Conservation (phyloP, 2,888 invertebrate species). For the Parnassius apollo region DNA sequence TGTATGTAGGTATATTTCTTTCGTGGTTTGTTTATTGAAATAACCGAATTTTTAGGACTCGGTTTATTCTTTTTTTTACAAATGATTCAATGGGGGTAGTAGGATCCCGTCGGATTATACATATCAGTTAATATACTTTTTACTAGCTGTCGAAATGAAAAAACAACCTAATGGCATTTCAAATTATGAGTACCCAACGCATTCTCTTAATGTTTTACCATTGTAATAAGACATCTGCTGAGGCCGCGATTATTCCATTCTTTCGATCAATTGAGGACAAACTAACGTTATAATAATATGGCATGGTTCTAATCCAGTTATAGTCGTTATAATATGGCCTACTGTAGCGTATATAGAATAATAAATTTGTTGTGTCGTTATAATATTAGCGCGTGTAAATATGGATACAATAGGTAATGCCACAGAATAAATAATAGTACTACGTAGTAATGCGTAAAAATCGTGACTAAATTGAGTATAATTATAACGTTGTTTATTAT, state of each 20-base stretch:
- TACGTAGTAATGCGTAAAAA: background rate
- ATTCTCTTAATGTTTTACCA: background rate
- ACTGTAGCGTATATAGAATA: slow-evolving; percentile 5
- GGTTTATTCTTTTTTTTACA: no score
- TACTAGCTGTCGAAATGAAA: no score
- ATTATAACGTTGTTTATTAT: no score
- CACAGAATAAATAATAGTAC: no score
- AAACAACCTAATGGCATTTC: no score
- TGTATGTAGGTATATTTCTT: no score
- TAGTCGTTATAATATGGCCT: slow-evolving; percentile 12
- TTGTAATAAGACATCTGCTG: background rate
- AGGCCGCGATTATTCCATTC: slow-evolving; percentile 13
- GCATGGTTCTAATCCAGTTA: slow-evolving; percentile 21
- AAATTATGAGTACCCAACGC: background rate
- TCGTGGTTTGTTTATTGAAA: no score
- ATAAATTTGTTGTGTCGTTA: background rate
- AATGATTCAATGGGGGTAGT: no score
- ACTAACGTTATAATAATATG: slow-evolving; percentile 13
- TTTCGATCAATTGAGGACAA: slow-evolving; percentile 17
- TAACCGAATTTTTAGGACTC: no score
- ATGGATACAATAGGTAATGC: background rate
- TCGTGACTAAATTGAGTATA: background rate
- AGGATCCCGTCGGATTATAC: no score
- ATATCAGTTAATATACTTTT: no score
- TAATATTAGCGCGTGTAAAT: background rate